Conservation (phyloP, 2,113 vertebrate species). For the Glaucidium brasilianum region DNA sequence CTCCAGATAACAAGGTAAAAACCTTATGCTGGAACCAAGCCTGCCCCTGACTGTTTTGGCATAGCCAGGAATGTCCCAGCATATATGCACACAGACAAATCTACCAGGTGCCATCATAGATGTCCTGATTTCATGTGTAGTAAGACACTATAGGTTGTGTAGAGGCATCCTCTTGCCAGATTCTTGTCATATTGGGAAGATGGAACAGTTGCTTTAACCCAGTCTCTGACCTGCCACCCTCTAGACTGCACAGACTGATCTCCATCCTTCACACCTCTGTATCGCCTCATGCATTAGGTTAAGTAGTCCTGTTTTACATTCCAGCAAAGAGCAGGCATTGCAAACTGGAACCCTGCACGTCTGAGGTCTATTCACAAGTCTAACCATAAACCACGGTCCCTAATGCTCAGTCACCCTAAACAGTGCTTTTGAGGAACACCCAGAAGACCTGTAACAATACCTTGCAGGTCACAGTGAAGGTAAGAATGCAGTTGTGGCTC, state of each 20-base stretch:
- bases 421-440: neutral
- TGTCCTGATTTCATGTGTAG: neutral
- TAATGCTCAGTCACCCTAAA: neutral
- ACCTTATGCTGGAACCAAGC: neutral
- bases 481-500: neutral
- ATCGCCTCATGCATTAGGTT: neutral
- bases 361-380: neutral
- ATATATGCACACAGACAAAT: neutral
- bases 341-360: neutral
- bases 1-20: neutral
- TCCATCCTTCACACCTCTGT: neutral
- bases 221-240: neutral
- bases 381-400: neutral
- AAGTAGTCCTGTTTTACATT: neutral
- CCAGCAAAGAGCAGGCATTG: neutral
- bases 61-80: neutral
- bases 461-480: neutral
- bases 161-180: neutral
- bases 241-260: neutral
- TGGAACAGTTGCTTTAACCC: neutral
- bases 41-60: neutral
- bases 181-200: neutral
- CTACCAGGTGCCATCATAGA: neutral
- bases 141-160: neutral
- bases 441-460: neutral